phyloP scores from a whole-genome alignment of 1,140 invertebrate species.

The Caenorhabditis brenneri region DNA sequence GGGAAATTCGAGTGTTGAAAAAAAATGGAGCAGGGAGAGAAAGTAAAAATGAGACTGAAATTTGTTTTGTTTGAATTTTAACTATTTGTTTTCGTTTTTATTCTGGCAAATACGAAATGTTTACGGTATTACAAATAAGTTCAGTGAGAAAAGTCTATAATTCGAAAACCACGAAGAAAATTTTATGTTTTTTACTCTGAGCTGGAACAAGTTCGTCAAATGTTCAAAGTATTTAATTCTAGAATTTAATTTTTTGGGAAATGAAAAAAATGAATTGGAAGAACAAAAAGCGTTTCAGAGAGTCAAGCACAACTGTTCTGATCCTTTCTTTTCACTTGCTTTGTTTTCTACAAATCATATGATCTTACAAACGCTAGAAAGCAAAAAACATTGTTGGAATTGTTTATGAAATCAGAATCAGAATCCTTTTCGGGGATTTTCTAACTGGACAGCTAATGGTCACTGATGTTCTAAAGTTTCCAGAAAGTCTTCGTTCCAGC shows the following conservation, averaged over 20 bases:
- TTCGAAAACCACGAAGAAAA: not conserved
- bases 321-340: not conserved
- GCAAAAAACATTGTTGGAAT: constrained; percentile 1
- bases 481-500: no score
- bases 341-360: not conserved
- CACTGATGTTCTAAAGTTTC: not conserved
- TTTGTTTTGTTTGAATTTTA: not conserved
- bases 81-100: not conserved
- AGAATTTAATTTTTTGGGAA: no score
- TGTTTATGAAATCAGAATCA: not conserved
- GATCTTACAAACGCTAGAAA: not conserved
- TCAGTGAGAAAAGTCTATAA: no score
- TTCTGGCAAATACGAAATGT: no score
- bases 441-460: not conserved
- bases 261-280: not conserved
- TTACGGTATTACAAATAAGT: no score
- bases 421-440: not conserved
- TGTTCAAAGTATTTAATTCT: no score
- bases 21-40: not conserved
- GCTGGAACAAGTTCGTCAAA: no score
- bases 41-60: not conserved
- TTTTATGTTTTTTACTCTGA: no score
- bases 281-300: not conserved
- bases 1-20: no score
- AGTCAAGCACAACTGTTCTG: not conserved